Conservation (phyloP, 1,140 invertebrate species). For the Brachionus paranguensis region DNA sequence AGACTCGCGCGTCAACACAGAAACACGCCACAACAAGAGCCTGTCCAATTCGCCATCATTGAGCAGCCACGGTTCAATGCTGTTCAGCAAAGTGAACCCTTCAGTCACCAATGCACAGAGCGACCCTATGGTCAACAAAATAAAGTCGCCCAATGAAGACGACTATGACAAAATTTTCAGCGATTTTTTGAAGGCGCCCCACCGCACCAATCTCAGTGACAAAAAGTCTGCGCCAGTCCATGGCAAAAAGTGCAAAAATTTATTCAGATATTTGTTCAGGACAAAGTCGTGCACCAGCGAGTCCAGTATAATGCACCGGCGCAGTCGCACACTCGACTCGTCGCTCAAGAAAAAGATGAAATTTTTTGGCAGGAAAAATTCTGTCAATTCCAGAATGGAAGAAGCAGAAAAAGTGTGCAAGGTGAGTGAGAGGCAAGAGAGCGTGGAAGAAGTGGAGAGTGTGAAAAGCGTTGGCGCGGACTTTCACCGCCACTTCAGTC, state of each 20-base stretch:
- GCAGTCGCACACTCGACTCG: not conserved
- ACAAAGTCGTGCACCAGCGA: not conserved
- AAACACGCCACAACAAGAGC: not conserved
- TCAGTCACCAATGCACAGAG: not conserved
- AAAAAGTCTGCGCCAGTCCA: not conserved
- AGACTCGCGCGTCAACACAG: not conserved
- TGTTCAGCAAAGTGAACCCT: not conserved
- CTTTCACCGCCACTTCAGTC: not conserved
- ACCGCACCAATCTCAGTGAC: not conserved
- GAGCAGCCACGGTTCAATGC: not conserved
- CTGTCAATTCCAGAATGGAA: not conserved
- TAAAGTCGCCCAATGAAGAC: not conserved
- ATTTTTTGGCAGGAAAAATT: not conserved
- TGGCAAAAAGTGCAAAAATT: not conserved
- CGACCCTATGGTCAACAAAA: not conserved
- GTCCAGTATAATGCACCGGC: not conserved
- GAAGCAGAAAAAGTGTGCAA: not conserved
- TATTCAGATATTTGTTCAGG: not conserved
- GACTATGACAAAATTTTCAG: constrained; percentile 38
- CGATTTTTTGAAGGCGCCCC: not conserved
- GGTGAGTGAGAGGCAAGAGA: not conserved
- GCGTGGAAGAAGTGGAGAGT: not conserved
- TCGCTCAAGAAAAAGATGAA: not conserved
- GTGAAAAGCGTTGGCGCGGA: not conserved
- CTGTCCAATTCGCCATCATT: not conserved